These are phyloP conservation scores for Macrotus californicus DNA, from an alignment of 2,113 vertebrate species.

Conservation along the genomic window DNA sequence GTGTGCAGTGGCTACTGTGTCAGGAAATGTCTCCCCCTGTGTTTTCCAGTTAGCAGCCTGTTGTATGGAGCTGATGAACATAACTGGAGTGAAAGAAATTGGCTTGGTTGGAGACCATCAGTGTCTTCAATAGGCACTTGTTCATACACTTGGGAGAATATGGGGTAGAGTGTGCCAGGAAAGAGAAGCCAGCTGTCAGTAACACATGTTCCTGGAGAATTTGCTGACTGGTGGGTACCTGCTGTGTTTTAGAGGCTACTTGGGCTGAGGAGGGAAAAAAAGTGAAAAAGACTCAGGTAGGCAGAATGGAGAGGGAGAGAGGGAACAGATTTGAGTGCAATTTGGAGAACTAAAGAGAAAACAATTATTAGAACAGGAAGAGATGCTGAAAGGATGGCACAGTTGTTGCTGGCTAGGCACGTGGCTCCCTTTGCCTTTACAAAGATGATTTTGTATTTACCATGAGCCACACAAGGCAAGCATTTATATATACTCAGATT, in stretches of 20 bases:
- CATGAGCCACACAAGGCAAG: neutral
- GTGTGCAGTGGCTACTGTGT: neutral
- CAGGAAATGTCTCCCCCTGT: neutral
- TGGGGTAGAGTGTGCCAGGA: neutral
- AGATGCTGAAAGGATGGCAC: neutral
- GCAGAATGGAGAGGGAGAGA: neutral
- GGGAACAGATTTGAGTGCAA: neutral
- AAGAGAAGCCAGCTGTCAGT: neutral
- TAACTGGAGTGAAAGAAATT: neutral
- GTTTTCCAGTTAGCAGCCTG: neutral
- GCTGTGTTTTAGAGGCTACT: neutral
- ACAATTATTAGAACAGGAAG: neutral
- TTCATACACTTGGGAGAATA: neutral
- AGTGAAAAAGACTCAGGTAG: neutral
- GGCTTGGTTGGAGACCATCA: neutral
- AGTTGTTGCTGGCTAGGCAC: neutral
- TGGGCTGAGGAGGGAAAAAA: neutral
- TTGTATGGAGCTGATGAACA: neutral
- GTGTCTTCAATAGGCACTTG: neutral
- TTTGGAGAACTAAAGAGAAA: neutral
- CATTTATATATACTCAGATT: neutral
- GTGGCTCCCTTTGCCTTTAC: neutral
- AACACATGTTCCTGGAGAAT: neutral
- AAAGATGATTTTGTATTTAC: neutral
- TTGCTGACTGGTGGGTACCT: neutral